Evolutionary conservation across 2,888 invertebrate genomes (phyloP).

Genomic region (Nomada goodeniana): DNA sequence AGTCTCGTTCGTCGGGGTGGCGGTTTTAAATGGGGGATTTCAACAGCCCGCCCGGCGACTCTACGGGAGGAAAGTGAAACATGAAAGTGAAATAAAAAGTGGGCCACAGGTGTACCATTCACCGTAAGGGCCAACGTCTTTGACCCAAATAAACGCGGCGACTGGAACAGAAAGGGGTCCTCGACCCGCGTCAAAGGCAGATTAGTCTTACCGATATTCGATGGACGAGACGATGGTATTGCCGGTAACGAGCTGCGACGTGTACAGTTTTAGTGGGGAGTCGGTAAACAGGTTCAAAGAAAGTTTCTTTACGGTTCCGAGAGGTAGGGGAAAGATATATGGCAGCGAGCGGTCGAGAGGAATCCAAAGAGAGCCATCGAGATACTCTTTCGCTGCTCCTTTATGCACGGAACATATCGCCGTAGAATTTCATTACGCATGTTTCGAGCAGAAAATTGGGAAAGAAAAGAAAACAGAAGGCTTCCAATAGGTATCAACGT

Average conservation of each 20-base stretch:
- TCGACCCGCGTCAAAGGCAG: constrained; percentile 23
- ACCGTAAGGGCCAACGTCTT: constrained; percentile 45
- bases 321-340: constrained; percentile 54
- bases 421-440: constrained; percentile 15
- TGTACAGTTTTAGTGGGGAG: constrained; percentile 11
- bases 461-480: background rate
- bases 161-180: constrained; percentile 29
- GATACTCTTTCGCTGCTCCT: constrained; percentile 48
- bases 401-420: background rate
- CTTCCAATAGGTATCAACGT: background rate
- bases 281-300: constrained; percentile 69
- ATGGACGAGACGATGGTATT: background rate
- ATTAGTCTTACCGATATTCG: constrained; percentile 16
- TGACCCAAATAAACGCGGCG: constrained; percentile 33
- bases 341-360: constrained; percentile 42
- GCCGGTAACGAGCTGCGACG: no score
- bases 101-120: constrained; percentile 33
- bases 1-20: background rate
- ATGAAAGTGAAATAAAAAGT: constrained; percentile 5
- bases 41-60: background rate
- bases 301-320: constrained; percentile 63
- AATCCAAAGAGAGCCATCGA: constrained; percentile 61
- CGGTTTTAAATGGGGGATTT: background rate
- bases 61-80: constrained; percentile 35
- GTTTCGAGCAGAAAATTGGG: background rate